Evolutionary conservation across 1,140 invertebrate genomes (phyloP).

Genomic region (Orchestia grillus): DNA sequence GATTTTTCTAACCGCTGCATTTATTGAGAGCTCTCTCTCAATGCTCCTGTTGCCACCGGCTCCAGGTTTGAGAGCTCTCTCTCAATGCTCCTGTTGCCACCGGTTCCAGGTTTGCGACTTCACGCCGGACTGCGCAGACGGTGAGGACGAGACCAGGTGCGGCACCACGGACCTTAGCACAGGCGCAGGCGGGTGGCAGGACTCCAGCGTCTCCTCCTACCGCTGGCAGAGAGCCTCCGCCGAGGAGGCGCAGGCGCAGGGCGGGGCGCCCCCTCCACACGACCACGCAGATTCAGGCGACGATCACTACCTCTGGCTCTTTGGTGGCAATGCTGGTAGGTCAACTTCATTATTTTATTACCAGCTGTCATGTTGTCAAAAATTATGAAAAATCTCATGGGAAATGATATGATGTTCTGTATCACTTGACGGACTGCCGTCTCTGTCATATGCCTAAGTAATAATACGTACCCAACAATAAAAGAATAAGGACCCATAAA

Average conservation of each 20-base stretch:
- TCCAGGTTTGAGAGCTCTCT: too few relatives aligned
- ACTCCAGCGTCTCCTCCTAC: constrained; percentile 58
- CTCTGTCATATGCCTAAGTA: too few relatives aligned
- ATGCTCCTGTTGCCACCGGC: too few relatives aligned
- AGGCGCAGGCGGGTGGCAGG: constrained; percentile 60
- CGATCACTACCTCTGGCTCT: constrained; percentile 62
- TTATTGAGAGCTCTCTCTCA: too few relatives aligned
- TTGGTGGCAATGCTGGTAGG: constrained; percentile 57
- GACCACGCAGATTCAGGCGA: constrained; percentile 28
- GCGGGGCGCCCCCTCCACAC: constrained; percentile 48
- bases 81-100: too few relatives aligned
- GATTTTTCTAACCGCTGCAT: too few relatives aligned
- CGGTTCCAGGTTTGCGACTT: constrained; percentile 63
- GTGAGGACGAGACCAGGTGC: constrained; percentile 60
- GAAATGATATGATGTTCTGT: too few relatives aligned
- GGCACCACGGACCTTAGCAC: constrained; percentile 58
- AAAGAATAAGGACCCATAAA: too few relatives aligned
- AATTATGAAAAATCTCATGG: too few relatives aligned
- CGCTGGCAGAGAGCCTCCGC: constrained; percentile 59
- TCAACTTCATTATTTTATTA: not conserved
- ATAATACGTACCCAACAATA: too few relatives aligned
- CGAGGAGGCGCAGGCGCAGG: constrained; percentile 7
- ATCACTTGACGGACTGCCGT: too few relatives aligned
- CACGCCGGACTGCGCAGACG: constrained; percentile 51
- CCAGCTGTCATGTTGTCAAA: too few relatives aligned